Conservation (phyloP, 2,888 invertebrate species). For the Maniola hyperantus region DNA sequence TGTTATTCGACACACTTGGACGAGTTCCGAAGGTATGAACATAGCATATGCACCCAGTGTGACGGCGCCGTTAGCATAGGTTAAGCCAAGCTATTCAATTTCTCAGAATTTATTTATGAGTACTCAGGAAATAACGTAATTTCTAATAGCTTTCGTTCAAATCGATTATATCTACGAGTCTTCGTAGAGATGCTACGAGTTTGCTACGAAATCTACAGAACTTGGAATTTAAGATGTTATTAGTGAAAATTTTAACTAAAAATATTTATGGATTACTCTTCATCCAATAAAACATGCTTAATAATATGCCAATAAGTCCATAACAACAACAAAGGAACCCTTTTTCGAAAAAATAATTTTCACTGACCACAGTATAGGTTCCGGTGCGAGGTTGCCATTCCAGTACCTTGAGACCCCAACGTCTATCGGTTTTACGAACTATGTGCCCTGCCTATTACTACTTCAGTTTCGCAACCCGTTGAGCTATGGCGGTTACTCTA, state of each 20-base stretch:
- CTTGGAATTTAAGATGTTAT: neutral
- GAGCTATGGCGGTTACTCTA: no score
- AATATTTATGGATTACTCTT: neutral
- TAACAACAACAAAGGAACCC: neutral
- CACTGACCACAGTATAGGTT: neutral
- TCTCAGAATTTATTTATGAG: slow-evolving; percentile 18
- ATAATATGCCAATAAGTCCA: neutral
- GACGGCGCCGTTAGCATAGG: slow-evolving; percentile 49
- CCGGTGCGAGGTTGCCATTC: no score
- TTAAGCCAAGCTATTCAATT: slow-evolving; percentile 29
- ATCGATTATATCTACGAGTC: slow-evolving; percentile 53
- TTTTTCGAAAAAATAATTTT: neutral
- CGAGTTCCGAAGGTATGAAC: slow-evolving; percentile 51
- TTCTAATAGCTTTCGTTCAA: slow-evolving; percentile 1
- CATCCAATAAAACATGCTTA: neutral
- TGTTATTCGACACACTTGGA: slow-evolving; percentile 52
- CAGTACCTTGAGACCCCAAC: no score
- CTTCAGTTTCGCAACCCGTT: no score
- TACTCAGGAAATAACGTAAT: slow-evolving; percentile 3
- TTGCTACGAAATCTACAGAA: slow-evolving; percentile 52
- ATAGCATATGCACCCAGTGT: slow-evolving; percentile 51
- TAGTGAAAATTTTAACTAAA: neutral
- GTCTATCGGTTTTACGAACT: no score
- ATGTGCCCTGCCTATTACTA: no score
- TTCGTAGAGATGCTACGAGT: slow-evolving; percentile 70